Evolutionary conservation across 1,140 invertebrate species (phyloP), one percentile per base, ranked within the genome.

Genomic region (Samia ricini): DNA sequence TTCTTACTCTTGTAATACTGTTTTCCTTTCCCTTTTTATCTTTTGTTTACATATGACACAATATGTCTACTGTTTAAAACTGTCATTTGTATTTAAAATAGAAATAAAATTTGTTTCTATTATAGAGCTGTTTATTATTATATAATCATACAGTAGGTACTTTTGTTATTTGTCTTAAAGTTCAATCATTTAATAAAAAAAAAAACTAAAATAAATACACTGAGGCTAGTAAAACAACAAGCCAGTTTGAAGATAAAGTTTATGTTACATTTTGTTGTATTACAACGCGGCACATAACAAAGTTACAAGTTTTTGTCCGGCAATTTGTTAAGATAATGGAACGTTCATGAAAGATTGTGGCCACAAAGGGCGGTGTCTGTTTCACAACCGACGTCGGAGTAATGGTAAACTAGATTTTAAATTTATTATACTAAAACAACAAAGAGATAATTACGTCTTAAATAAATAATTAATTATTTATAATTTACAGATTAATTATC

Each of bases 271-370:
- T 22, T 22, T 24, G 52, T 23, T 55, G 52, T 55, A 22, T n/a
- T 24, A 23, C 52, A 23, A 22, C 52, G 52, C 6, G 52, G 19
- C 26, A 20, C 7, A 12, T 21, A 36, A 57, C 50, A 61, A 66
- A 62, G 66, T 65, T 74, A 74, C 71, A 76, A 77, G 56, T 72
- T 74, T 73, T 68, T 60, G 59, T 67, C 18, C 22, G 49, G 74
- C 81, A 77, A 86, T 86, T 83, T 81, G 72, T 86, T 72, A 63
- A 60, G 74, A 68, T 83, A 82, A 82, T 81, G 76, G 74, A 74
- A 64, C 22, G 65, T 60, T 62, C 26, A 51, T 78, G 79, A 82
- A 76, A 76, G 75, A 82, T 81, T 49, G 75, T 76, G 77, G 78
- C 79, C 76, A 61, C 62, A 54, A 64, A 68, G 79, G 74, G 71